Evolutionary conservation across 2,797 vertebrate species (phyloP).

Genomic region (Ptychadena robeensis): DNA sequence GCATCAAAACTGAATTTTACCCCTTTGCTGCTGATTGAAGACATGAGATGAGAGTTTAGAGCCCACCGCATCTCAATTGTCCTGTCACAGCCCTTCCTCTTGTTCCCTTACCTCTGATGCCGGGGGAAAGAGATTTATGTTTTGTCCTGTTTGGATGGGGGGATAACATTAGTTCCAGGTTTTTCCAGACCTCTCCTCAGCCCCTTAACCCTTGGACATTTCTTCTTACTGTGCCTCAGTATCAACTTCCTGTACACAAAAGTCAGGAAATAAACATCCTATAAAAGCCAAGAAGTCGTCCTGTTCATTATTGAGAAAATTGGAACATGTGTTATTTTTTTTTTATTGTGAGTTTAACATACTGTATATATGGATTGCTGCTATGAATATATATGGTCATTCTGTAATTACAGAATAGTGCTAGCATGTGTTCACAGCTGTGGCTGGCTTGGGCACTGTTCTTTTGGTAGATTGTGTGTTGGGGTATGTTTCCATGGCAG

Average conservation of each 20-base stretch:
- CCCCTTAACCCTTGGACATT: slow-evolving; percentile 55
- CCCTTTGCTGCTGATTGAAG: slow-evolving; percentile 17
- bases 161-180: slow-evolving; percentile 46
- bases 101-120: slow-evolving; percentile 61
- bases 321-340: too few species aligned
- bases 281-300: slow-evolving; percentile 78
- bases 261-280: slow-evolving; percentile 86
- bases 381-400: not conserved
- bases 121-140: slow-evolving; percentile 55
- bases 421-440: not conserved
- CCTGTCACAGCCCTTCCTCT: slow-evolving; percentile 47
- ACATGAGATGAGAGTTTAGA: slow-evolving; percentile 22
- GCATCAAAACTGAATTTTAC: slow-evolving; percentile 24
- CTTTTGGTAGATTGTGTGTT: too few species aligned
- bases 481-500: too few species aligned
- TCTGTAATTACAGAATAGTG: not conserved
- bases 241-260: slow-evolving; percentile 83
- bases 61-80: not conserved
- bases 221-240: slow-evolving; percentile 75
- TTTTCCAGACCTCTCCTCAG: slow-evolving; percentile 53
- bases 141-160: slow-evolving; percentile 48
- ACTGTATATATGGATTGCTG: not conserved
- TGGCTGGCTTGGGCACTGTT: not conserved
- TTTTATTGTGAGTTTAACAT: too few species aligned
- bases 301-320: not conserved